These are phyloP conservation scores for Aporophyla lueneburgensis DNA, from an alignment of 2,888 invertebrate genomes.

Conservation along the genomic window DNA sequence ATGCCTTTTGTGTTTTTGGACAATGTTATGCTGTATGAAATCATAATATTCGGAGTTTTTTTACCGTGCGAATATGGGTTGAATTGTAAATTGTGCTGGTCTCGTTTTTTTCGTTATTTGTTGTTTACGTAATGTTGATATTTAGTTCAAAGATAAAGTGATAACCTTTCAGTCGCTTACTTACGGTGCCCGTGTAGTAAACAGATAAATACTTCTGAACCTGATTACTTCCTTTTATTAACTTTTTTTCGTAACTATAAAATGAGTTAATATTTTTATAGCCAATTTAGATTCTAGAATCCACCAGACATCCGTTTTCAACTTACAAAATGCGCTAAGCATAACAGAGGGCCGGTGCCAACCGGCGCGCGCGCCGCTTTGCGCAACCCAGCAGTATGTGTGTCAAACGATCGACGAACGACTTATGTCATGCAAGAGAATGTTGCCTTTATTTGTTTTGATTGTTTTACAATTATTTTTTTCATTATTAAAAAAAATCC, in stretches of 20 bases:
- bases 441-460: slow-evolving; percentile 69
- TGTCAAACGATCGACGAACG: slow-evolving; percentile 83
- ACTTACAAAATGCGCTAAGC: slow-evolving; percentile 75
- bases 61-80: neutral
- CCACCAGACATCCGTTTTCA: slow-evolving; percentile 70
- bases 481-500: neutral
- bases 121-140: neutral
- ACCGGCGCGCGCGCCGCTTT: slow-evolving; percentile 77
- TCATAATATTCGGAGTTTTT: slow-evolving; percentile 34
- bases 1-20: slow-evolving; percentile 89
- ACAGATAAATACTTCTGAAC: neutral
- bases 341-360: slow-evolving; percentile 76
- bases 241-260: slow-evolving; percentile 7
- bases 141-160: neutral
- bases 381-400: slow-evolving; percentile 81
- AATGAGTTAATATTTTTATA: slow-evolving; percentile 24
- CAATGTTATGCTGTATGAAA: slow-evolving; percentile 76
- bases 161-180: neutral
- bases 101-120: neutral
- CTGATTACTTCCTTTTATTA: neutral
- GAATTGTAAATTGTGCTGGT: neutral
- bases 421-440: slow-evolving; percentile 79
- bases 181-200: neutral
- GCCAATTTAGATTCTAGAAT: slow-evolving; percentile 67
- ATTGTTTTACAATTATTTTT: slow-evolving; percentile 51